A percentile compares a stretch with the other conserved stretches of the same genome.
These are phyloP conservation scores for Drosophila paranaensis DNA, from an alignment of 2,888 invertebrate genomes.

Conservation along the genomic window DNA sequence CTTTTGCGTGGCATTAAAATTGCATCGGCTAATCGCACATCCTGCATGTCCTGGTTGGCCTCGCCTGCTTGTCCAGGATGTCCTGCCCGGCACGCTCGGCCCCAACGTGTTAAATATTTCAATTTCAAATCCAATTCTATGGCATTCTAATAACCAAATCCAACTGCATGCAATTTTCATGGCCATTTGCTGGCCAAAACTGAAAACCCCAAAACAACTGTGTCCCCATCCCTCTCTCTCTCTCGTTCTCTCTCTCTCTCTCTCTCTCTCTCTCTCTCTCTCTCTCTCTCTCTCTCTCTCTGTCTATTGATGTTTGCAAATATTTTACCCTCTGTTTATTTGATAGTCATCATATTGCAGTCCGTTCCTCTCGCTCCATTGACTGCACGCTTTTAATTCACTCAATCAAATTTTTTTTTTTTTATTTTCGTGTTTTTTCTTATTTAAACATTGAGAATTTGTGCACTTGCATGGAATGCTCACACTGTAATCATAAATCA, in stretches of 20 bases:
- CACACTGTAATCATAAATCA: constrained; percentile 1
- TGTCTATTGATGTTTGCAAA: constrained; percentile 19
- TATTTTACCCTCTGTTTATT: constrained; percentile 49
- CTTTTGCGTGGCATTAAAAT: constrained; percentile 34
- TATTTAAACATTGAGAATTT: constrained; percentile 11
- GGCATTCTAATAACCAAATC: constrained; percentile 77
- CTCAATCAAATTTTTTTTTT: background rate
- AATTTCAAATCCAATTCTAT: constrained; percentile 75
- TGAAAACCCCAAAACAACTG: constrained; percentile 26
- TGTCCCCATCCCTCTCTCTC: background rate
- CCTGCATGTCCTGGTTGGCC: constrained; percentile 8
- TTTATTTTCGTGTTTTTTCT: background rate
- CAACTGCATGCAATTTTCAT: constrained; percentile 69
- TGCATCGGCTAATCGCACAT: constrained; percentile 30
- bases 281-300: background rate
- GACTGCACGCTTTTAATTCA: constrained; percentile 29
- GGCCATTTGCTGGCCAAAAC: constrained; percentile 57
- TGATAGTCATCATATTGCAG: constrained; percentile 30
- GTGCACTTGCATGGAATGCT: constrained; percentile 4
- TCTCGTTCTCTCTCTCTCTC: too few species aligned
- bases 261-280: background rate
- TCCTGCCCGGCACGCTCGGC: constrained; percentile 11
- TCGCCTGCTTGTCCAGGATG: background rate
- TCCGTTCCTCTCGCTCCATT: constrained; percentile 27
- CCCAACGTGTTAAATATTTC: constrained; percentile 76